Conservation (phyloP, 2,888 invertebrate species). For the Chloroclystis v-ata region DNA sequence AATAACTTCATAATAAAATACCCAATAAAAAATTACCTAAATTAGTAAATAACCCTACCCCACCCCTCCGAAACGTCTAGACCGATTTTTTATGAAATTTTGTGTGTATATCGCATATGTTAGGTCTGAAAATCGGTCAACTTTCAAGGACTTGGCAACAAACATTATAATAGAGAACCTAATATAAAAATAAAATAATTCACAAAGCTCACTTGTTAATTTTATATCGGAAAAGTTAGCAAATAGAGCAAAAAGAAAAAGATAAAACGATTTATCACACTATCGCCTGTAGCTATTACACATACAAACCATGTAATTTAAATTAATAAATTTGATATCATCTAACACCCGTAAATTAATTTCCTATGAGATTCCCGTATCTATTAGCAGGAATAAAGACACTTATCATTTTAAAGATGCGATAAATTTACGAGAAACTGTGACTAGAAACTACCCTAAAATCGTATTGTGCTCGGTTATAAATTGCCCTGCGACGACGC, state of each 20-base stretch:
- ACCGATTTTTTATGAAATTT: no score
- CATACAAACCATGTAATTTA: constrained; percentile 36
- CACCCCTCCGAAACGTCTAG: no score
- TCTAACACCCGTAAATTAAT: constrained; percentile 1
- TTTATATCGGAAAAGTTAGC: no score
- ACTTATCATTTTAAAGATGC: constrained; percentile 28
- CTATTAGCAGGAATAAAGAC: constrained; percentile 20
- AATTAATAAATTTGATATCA: constrained; percentile 41
- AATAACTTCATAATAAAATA: no score
- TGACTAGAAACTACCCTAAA: constrained; percentile 57
- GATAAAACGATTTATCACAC: constrained; percentile 28
- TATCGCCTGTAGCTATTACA: constrained; percentile 32
- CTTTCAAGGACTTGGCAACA: no score
- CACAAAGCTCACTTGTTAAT: no score
- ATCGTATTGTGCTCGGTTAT: constrained; percentile 61
- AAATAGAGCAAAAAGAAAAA: constrained; percentile 21
- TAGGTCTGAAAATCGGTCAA: no score
- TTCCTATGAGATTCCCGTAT: neutral
- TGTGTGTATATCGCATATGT: no score
- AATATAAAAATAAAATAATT: no score
- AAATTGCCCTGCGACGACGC: constrained; percentile 70
- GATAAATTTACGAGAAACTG: constrained; percentile 63
- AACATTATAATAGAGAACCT: no score
- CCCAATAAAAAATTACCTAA: no score
- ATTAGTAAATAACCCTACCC: no score